These are phyloP conservation scores for Lagopus leucura DNA, from an alignment of 2,113 vertebrate genomes.

Conservation along the genomic window DNA sequence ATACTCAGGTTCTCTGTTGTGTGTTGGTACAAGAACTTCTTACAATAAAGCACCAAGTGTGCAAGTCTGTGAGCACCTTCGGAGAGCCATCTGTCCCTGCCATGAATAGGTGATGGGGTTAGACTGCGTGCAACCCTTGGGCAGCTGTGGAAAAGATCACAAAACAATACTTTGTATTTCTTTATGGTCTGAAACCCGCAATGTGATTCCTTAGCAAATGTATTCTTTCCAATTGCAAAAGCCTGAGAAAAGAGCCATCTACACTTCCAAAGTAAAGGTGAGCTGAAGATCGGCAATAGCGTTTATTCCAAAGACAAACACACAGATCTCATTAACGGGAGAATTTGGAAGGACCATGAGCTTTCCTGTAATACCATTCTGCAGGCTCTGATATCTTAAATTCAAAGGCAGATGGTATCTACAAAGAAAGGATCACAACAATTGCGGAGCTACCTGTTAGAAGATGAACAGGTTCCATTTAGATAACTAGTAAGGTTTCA, in stretches of 20 bases:
- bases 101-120: neutral
- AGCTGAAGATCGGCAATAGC: neutral
- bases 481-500: neutral
- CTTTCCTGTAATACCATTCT: neutral
- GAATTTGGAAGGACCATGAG: neutral
- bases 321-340: neutral
- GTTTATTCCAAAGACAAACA: neutral
- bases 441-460: accelerated
- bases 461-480: neutral
- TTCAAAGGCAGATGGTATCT: neutral
- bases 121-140: neutral
- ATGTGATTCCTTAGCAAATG: neutral
- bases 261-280: neutral
- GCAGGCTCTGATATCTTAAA: neutral
- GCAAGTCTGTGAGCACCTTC: neutral
- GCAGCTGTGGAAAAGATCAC: neutral
- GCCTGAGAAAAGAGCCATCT: neutral
- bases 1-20: neutral
- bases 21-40: neutral
- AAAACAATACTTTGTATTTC: neutral
- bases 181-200: neutral
- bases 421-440: neutral
- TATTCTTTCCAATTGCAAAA: neutral
- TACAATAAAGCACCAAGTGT: neutral
- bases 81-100: neutral